phyloP scores from a whole-genome alignment of 2,797 vertebrate genomes.

The Pachyuromys duprasi region DNA sequence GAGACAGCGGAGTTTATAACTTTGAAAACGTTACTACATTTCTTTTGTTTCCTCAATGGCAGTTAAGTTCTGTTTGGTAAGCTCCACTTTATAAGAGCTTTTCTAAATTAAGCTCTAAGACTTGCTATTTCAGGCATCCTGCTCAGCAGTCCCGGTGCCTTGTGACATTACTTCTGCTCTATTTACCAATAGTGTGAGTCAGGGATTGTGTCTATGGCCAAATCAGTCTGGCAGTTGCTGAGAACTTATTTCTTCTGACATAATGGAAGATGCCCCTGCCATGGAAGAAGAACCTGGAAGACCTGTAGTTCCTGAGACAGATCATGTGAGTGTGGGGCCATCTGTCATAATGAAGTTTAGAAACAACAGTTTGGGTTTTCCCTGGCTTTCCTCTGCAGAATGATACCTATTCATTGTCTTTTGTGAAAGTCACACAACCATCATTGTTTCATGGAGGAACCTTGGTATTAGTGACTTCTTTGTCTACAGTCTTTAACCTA shows the following conservation, averaged over 20 bases:
- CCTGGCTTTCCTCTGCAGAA: neutral
- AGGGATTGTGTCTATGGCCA: slow-evolving; percentile 56
- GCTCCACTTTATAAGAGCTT: slow-evolving; percentile 10
- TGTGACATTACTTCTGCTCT: slow-evolving; percentile 69
- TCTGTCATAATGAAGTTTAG: slow-evolving; percentile 10
- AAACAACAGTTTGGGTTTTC: neutral
- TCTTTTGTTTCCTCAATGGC: neutral
- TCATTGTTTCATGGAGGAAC: neutral
- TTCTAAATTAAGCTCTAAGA: slow-evolving; percentile 65
- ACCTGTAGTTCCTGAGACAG: neutral
- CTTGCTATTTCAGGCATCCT: slow-evolving; percentile 65
- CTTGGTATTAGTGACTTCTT: neutral
- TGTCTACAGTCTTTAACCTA: neutral
- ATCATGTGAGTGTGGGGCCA: neutral
- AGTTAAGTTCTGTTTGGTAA: slow-evolving; percentile 35
- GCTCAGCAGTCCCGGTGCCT: slow-evolving; percentile 14
- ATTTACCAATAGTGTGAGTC: slow-evolving; percentile 77
- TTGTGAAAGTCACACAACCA: neutral
- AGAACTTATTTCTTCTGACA: slow-evolving; percentile 24
- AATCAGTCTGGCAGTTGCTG: neutral
- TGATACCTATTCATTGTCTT: slow-evolving; percentile 38
- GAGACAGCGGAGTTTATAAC: neutral
- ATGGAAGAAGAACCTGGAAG: slow-evolving; percentile 44
- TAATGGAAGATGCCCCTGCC: neutral
- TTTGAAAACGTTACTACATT: neutral